Conservation (phyloP, 2,888 invertebrate species). For the Lycaena phlaeas region DNA sequence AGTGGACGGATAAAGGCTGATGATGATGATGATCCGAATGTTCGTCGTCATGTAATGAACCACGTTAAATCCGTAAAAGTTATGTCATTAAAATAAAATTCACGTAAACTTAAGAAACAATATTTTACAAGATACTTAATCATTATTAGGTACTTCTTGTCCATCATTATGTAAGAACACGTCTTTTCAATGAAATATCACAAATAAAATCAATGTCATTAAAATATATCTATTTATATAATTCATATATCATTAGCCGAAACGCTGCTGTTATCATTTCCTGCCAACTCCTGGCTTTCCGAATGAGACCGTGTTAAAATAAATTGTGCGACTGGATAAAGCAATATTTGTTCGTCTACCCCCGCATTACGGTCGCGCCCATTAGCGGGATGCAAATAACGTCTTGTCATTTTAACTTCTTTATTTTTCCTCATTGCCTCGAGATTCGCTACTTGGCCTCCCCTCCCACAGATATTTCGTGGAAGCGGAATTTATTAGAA, state of each 20-base stretch:
- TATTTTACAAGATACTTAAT: too few relatives aligned
- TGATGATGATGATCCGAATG: too few relatives aligned
- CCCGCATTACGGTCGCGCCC: slow-evolving; percentile 65
- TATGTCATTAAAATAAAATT: too few relatives aligned
- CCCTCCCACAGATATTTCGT: slow-evolving; percentile 34
- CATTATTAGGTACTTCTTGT: too few relatives aligned
- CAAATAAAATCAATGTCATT: too few relatives aligned
- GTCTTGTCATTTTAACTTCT: slow-evolving; percentile 71
- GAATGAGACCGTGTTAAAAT: slow-evolving; percentile 66
- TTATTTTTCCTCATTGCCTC: slow-evolving; percentile 57
- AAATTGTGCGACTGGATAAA: slow-evolving; percentile 70
- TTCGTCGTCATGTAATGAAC: too few relatives aligned
- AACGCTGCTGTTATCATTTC: slow-evolving; percentile 59
- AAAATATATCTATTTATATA: too few relatives aligned
- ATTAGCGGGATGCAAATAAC: slow-evolving; percentile 72
- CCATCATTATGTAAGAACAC: too few relatives aligned
- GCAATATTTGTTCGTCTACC: slow-evolving; percentile 72
- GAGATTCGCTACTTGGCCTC: slow-evolving; percentile 36
- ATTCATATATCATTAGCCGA: slow-evolving; percentile 28
- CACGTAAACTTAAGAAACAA: too few relatives aligned
- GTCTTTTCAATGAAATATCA: too few relatives aligned
- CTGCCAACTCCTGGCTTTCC: slow-evolving; percentile 51
- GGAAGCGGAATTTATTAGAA: slow-evolving; percentile 30
- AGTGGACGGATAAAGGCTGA: too few relatives aligned
- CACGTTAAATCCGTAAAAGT: too few relatives aligned